A percentile compares a stretch with the other conserved stretches of the same genome.
Conservation (phyloP, 2,888 invertebrate species). For the Papilio gigon region DNA sequence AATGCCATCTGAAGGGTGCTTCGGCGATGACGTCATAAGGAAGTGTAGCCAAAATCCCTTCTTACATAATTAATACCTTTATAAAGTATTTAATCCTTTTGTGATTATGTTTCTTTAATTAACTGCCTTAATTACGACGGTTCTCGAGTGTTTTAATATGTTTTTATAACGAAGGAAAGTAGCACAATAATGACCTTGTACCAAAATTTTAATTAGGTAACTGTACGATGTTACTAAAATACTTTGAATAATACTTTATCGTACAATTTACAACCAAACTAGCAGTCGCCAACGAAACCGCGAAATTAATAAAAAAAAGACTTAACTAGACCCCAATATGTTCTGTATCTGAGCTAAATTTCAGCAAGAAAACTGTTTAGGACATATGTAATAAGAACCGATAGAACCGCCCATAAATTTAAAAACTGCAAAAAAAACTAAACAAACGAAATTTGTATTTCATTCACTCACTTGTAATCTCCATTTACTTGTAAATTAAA, state of each 20-base stretch:
- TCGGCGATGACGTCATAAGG: slow-evolving; percentile 8
- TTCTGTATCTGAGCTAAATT: too few species aligned
- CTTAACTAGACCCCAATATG: too few species aligned
- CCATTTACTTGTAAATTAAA: not conserved
- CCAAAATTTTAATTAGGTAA: not conserved
- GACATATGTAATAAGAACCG: too few species aligned
- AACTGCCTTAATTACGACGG: not conserved
- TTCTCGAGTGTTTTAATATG: not conserved
- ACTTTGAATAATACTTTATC: too few species aligned
- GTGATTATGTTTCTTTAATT: not conserved
- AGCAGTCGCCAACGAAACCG: too few species aligned
- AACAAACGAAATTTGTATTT: not conserved
- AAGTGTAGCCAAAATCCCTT: not conserved
- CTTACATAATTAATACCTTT: not conserved
- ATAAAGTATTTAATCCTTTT: not conserved
- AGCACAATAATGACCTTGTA: too few species aligned
- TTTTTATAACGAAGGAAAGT: not conserved
- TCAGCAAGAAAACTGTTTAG: too few species aligned
- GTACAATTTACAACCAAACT: too few species aligned
- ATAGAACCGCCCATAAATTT: too few species aligned
- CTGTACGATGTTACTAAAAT: too few species aligned
- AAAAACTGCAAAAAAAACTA: too few species aligned
- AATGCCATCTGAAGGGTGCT: slow-evolving; percentile 33
- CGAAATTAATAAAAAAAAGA: too few species aligned
- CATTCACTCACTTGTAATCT: slow-evolving; percentile 1